phyloP scores from a whole-genome alignment of 2,888 invertebrate genomes.

The Merodon equestris region DNA sequence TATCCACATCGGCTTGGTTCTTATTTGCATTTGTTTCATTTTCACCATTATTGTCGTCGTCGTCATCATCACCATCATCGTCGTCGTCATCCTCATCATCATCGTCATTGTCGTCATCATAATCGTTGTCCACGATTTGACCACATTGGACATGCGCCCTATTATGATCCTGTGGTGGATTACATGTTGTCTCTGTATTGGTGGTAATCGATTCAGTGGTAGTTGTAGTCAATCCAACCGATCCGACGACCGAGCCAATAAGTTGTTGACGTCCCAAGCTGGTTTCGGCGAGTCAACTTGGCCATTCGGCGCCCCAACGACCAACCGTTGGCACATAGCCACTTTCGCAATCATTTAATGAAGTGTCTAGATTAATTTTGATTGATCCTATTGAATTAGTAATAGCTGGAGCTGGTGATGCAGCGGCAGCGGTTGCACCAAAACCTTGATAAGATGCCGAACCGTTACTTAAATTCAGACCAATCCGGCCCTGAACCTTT shows the following conservation, averaged over 20 bases:
- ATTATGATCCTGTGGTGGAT: conserved; percentile 55
- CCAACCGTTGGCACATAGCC: conserved; percentile 89
- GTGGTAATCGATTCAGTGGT: conserved; percentile 65
- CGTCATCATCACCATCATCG: conserved; percentile 36
- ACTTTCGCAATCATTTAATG: conserved; percentile 81
- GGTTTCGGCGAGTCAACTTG: conserved; percentile 95
- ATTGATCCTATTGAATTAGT: conserved; percentile 74
- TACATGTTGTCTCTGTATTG: conserved; percentile 66
- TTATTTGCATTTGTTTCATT: conserved; percentile 53
- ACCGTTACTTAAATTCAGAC: conserved; percentile 78
- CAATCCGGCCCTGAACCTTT: conserved; percentile 81
- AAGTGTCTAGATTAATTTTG: conserved; percentile 79
- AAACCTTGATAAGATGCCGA: conserved; percentile 71
- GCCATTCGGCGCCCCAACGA: conserved; percentile 96
- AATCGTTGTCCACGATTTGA: conserved; percentile 70
- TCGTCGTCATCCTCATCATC: conserved; percentile 50
- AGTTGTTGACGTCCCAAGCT: conserved; percentile 79
- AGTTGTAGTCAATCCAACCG: conserved; percentile 78
- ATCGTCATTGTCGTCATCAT: conserved; percentile 70
- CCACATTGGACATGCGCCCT: conserved; percentile 58
- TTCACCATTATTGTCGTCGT: conserved; percentile 45
- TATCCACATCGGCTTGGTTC: conserved; percentile 50
- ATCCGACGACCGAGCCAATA: conserved; percentile 73
- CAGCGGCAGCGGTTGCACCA: conserved; percentile 73
- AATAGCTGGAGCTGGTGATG: conserved; percentile 71